phyloP scores from a whole-genome alignment of 1,140 invertebrate species.

The Pseudachorutes palmiensis region DNA sequence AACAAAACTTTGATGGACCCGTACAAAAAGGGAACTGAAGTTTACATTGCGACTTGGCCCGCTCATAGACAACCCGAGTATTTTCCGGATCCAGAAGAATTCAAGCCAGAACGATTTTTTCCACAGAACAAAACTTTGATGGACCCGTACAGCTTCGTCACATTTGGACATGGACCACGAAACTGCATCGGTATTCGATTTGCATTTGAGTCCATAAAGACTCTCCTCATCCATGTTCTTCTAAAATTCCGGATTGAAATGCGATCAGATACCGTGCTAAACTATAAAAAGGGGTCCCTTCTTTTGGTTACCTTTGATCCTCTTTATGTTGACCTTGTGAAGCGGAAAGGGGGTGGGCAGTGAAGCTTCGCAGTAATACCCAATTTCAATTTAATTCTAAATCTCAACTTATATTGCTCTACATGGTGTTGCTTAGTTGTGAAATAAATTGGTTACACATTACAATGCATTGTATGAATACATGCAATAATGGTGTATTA shows the following conservation, averaged over 20 bases:
- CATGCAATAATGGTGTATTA: no score
- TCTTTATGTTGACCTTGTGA: background rate
- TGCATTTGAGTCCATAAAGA: constrained; percentile 31
- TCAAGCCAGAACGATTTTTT: constrained; percentile 86
- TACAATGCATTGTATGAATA: no score
- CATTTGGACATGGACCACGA: constrained; percentile 30
- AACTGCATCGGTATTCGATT: constrained; percentile 34
- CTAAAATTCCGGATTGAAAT: constrained; percentile 25
- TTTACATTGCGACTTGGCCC: constrained; percentile 33
- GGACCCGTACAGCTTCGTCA: constrained; percentile 22
- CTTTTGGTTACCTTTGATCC: constrained; percentile 21
- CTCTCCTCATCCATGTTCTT: constrained; percentile 16
- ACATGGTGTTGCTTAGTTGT: no score
- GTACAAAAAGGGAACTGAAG: no score
- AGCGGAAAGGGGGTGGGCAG: background rate
- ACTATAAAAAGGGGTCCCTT: constrained; percentile 18
- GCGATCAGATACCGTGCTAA: constrained; percentile 22
- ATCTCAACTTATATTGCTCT: no score
- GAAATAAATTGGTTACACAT: no score
- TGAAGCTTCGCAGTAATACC: background rate
- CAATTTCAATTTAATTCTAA: no score
- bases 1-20: no score
- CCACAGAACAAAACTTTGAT: constrained; percentile 60
- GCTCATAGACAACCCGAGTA: constrained; percentile 67
- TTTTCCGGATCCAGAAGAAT: constrained; percentile 73